Percentiles rank a stretch among this genome's conserved stretches.
These are phyloP conservation scores for Caenorhabditis imperialis DNA, from an alignment of 2,888 invertebrate genomes.

Conservation along the genomic window DNA sequence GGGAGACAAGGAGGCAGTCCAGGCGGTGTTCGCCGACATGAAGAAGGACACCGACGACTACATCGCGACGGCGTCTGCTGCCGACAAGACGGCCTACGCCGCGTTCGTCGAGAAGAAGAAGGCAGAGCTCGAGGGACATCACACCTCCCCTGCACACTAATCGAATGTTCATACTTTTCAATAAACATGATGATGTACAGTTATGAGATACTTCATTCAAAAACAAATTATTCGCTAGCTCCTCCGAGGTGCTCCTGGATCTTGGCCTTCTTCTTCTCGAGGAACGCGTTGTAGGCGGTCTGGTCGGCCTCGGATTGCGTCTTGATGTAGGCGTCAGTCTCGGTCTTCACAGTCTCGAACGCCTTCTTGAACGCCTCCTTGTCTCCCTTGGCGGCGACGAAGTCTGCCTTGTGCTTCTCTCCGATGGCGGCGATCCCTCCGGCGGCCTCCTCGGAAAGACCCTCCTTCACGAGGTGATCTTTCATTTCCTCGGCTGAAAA, in stretches of 20 bases:
- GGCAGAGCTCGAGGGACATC: conserved; percentile 14
- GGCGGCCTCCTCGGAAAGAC: conserved; percentile 8
- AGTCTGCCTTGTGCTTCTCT: conserved; percentile 32
- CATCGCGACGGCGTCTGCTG: conserved; percentile 31
- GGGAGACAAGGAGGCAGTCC: conserved; percentile 1
- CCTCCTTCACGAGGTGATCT: conserved; percentile 7
- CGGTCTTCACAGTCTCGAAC: conserved; percentile 28
- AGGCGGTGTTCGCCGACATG: conserved; percentile 10
- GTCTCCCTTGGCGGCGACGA: conserved; percentile 18
- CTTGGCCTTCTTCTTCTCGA: conserved; percentile 32
- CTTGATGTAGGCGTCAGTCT: conserved; percentile 35
- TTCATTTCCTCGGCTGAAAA: conserved; percentile 13
- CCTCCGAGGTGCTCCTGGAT: conserved; percentile 19
- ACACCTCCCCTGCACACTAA: background rate
- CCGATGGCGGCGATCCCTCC: conserved; percentile 6
- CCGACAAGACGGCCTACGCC: conserved; percentile 33
- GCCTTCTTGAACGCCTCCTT: conserved; percentile 17
- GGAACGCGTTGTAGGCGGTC: conserved; percentile 18
- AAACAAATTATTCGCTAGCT: conserved; percentile 23
- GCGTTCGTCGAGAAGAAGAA: conserved; percentile 27
- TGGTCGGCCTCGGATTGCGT: conserved; percentile 31
- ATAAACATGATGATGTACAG: too few relatives aligned
- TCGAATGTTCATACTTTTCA: background rate
- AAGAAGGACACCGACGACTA: conserved; percentile 21
- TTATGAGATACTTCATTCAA: too few relatives aligned